Evolutionary conservation across 2,113 vertebrate genomes (phyloP), one percentile per base, ranked within the genome.

Genomic region (Burhinus bistriatus): DNA sequence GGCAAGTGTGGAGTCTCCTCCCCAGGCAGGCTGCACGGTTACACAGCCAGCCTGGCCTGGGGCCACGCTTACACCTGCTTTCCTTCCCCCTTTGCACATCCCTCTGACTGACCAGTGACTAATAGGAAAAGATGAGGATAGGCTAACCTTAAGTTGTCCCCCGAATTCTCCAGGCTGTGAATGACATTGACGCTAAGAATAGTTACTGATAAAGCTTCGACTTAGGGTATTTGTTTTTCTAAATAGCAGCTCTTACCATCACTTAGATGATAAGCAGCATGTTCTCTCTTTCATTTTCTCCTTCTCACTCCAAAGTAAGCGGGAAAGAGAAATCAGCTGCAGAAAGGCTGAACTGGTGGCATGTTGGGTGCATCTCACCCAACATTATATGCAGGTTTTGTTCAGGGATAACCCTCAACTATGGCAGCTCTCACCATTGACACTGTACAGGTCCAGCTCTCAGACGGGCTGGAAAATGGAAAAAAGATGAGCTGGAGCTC

Each of bases 1-100:
- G 40, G 36, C 15, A 32, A 21, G 42, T 2, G 2, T 18, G 71
- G 55, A 27, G 32, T 29, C 57, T 21, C 9, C 16, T 25, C 12
- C 30, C 19, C 0, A 0, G 40, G 23, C 27, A 40, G 34, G 49
- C 42, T 34, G 49, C 29, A 4, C 7, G 0, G 32, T 15, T 8
- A 3, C 9, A 3, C n/a, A 8, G 58, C 32, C 54, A 34, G 40
- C 55, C 55, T 22, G 30, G 54, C 42, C 54, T 4, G 15, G 25
- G 44, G 55, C 30, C n/a, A 11, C 15, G 32, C 52, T 32, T 51
- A 13, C 9, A 10, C 59, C 32, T 10, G 1, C 23, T 30, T n/a
- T 14, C 57, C 76, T 69, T 30, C 77, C 64, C 7, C 42, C 77
- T 25, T 11, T 5, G 4, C n/a, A 42, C 61, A 2, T 29, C n/a